These are phyloP conservation scores for Nibea albiflora DNA, from an alignment of 2,113 vertebrate species.

Conservation along the genomic window DNA sequence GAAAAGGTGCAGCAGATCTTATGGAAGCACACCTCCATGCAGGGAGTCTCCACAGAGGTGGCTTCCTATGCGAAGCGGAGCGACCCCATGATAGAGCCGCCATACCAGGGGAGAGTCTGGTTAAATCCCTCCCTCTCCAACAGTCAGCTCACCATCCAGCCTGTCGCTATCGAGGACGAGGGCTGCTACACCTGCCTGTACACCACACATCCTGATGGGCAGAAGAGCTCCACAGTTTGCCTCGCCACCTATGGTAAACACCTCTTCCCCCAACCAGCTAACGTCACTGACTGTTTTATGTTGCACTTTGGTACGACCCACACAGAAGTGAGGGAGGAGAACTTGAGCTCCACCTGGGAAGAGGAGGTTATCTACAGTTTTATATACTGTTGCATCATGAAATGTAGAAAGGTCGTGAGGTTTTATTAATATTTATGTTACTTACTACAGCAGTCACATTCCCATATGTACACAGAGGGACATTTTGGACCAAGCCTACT, in stretches of 20 bases:
- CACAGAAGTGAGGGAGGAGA: not conserved
- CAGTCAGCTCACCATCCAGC: conserved; percentile 79
- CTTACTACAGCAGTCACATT: too few species aligned
- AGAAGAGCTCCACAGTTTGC: conserved; percentile 77
- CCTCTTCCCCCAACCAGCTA: not conserved
- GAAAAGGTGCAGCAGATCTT: conserved; percentile 81
- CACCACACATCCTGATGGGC: conserved; percentile 64
- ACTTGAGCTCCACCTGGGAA: not conserved
- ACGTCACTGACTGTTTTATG: not conserved
- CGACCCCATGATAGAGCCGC: conserved; percentile 79
- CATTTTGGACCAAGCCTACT: too few species aligned
- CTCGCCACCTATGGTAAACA: conserved; percentile 81
- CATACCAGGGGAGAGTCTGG: conserved; percentile 75
- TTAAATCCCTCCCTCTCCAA: conserved; percentile 78
- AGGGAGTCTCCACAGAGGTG: conserved; percentile 63
- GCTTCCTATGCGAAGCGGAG: conserved; percentile 78
- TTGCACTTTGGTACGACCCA: not conserved
- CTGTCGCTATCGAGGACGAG: conserved; percentile 81
- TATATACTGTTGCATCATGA: not conserved
- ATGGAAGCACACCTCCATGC: conserved; percentile 72
- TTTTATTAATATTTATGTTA: too few species aligned
- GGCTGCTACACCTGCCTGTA: conserved; percentile 85
- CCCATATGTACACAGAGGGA: too few species aligned
- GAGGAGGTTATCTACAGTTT: not conserved
- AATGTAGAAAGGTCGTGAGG: not conserved